These are phyloP conservation scores for Engraulis encrasicolus DNA, from an alignment of 2,113 vertebrate species.

Conservation along the genomic window DNA sequence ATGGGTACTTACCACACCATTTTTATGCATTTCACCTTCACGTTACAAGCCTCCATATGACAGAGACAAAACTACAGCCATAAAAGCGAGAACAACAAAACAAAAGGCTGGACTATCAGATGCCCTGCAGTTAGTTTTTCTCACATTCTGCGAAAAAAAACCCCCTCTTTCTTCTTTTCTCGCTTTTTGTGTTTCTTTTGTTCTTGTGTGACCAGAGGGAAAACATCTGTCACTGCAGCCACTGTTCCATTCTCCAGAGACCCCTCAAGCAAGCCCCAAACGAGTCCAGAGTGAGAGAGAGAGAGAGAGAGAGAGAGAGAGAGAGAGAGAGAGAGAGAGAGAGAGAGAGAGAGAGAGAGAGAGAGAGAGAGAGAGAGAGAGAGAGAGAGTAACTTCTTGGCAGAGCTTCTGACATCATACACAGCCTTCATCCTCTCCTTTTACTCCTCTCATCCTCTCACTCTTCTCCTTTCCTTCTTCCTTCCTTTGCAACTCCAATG, in stretches of 20 bases:
- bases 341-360: too few relatives aligned
- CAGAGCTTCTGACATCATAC: not conserved
- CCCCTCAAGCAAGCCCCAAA: slow-evolving; percentile 1
- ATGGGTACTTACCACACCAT: not conserved
- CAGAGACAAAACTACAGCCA: not conserved
- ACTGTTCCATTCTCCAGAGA: not conserved
- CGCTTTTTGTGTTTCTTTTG: not conserved
- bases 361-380: too few relatives aligned
- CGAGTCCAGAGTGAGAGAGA: slow-evolving; percentile 27
- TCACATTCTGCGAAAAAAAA: not conserved
- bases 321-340: too few relatives aligned
- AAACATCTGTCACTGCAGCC: not conserved
- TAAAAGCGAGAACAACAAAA: not conserved
- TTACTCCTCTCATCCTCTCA: not conserved
- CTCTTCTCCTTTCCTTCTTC: too few relatives aligned
- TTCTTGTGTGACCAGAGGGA: not conserved
- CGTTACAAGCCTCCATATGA: not conserved
- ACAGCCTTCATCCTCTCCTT: not conserved
- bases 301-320: too few relatives aligned
- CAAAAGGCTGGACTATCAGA: not conserved
- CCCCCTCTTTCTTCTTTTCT: not conserved
- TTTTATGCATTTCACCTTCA: not conserved
- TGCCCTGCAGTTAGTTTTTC: not conserved
- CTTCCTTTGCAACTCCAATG: not conserved
- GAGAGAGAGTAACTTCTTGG: not conserved